A percentile compares a stretch with the other conserved stretches of the same genome.
phyloP scores from a whole-genome alignment of 2,797 vertebrate species.

The Otolemur crassicaudatus region DNA sequence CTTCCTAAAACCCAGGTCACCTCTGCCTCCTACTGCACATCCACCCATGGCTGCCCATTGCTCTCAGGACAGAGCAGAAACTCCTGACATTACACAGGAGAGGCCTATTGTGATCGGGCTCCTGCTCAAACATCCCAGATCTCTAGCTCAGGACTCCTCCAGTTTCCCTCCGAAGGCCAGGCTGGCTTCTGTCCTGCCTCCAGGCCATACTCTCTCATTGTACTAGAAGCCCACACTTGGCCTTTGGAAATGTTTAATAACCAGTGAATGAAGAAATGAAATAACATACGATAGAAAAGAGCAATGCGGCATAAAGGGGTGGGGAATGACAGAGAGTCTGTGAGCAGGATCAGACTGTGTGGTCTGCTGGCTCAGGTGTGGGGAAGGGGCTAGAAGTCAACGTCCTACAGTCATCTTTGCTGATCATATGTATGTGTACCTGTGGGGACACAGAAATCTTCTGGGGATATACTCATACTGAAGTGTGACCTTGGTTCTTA shows the following conservation, averaged over 20 bases:
- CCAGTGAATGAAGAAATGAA: background rate
- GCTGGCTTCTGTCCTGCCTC: background rate
- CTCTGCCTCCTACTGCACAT: background rate
- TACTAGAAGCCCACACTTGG: background rate
- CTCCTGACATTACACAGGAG: background rate
- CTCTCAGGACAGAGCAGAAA: background rate
- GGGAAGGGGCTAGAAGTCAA: background rate
- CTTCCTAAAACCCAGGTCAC: background rate
- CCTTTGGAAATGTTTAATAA: background rate
- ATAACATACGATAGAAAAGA: background rate
- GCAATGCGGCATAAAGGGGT: background rate
- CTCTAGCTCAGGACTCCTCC: background rate
- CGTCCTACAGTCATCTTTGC: background rate
- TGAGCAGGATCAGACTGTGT: background rate
- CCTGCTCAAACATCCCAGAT: background rate
- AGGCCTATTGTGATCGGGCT: no score
- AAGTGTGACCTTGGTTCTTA: background rate
- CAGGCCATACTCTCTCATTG: fast-evolving
- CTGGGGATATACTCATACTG: background rate
- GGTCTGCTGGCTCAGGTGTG: background rate
- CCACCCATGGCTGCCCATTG: background rate
- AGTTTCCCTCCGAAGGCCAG: background rate
- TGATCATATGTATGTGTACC: fast-evolving
- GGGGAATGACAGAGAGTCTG: background rate
- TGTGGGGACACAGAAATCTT: background rate